Evolutionary conservation across 2,888 invertebrate species (phyloP).

Genomic region (Rhabditoides inermis): DNA sequence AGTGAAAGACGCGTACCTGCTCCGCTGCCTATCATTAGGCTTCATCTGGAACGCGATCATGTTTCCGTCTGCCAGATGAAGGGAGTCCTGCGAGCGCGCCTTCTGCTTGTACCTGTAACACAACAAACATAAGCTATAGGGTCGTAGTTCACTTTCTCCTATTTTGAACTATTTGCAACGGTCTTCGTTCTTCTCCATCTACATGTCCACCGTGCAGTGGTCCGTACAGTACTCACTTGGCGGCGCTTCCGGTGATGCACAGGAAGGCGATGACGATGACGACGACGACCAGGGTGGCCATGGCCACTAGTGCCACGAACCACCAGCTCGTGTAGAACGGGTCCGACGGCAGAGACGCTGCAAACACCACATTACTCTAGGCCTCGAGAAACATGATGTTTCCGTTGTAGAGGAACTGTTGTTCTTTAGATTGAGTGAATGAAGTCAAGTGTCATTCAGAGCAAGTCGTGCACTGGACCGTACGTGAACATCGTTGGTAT

Average conservation of each 20-base stretch:
- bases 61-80: conserved; percentile 48
- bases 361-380: neutral
- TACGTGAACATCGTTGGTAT: no score
- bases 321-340: conserved; percentile 58
- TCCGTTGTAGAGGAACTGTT: neutral
- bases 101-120: conserved; percentile 39
- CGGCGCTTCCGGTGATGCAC: conserved; percentile 46
- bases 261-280: conserved; percentile 54
- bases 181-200: no score
- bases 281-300: conserved; percentile 54
- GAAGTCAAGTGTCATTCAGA: no score
- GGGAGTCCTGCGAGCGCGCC: conserved; percentile 34
- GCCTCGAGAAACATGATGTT: neutral
- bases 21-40: conserved; percentile 22
- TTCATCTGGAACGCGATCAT: conserved; percentile 47
- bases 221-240: neutral
- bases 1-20: conserved; percentile 4
- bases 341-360: conserved; percentile 41
- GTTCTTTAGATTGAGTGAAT: neutral
- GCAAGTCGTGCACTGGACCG: no score
- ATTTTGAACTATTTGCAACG: no score
- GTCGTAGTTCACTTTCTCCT: no score
- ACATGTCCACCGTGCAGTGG: no score
- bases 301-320: conserved; percentile 57
- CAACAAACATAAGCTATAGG: no score